Percentiles rank a stretch among this genome's conserved stretches.
Conservation (phyloP, 2,113 vertebrate species). For the Sorex araneus region DNA sequence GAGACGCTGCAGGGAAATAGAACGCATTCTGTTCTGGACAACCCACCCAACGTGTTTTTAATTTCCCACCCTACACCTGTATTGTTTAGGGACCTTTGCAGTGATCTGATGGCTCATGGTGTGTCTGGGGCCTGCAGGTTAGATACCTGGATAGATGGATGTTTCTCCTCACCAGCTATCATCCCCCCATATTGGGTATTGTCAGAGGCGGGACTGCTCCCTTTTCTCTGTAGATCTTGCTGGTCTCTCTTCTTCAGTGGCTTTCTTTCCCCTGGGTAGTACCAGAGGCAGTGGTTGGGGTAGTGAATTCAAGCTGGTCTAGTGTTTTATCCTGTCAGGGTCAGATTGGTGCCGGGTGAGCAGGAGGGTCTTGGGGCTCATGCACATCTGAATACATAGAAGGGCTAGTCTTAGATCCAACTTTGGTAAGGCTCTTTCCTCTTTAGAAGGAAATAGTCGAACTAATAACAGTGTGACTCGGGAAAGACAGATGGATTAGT, state of each 20-base stretch:
- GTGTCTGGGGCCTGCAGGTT: slow-evolving; percentile 63
- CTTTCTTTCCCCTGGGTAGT: background rate
- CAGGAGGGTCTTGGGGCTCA: slow-evolving; percentile 85
- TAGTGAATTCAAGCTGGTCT: slow-evolving; percentile 1
- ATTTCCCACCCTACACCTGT: background rate
- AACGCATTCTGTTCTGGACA: slow-evolving; percentile 11
- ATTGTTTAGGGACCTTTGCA: slow-evolving; percentile 62
- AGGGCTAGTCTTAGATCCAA: slow-evolving; percentile 63
- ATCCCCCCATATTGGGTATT: background rate
- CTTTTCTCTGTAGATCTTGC: slow-evolving; percentile 4
- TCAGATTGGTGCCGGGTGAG: slow-evolving; percentile 81
- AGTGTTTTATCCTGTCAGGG: slow-evolving; percentile 58
- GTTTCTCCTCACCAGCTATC: background rate
- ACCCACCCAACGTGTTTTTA: background rate
- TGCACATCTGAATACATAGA: slow-evolving; percentile 56
- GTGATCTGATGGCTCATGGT: slow-evolving; percentile 7
- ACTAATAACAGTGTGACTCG: slow-evolving; percentile 69
- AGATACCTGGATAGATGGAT: slow-evolving; percentile 54
- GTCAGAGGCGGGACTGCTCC: background rate
- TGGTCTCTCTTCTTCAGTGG: background rate
- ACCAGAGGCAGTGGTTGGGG: slow-evolving; percentile 28
- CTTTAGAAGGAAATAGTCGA: slow-evolving; percentile 73
- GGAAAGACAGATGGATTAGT: slow-evolving; percentile 72
- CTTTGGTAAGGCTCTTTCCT: slow-evolving; percentile 76
- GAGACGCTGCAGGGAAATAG: slow-evolving; percentile 71